These are phyloP conservation scores for Thereva unica DNA, from an alignment of 2,888 invertebrate species.

Conservation along the genomic window DNA sequence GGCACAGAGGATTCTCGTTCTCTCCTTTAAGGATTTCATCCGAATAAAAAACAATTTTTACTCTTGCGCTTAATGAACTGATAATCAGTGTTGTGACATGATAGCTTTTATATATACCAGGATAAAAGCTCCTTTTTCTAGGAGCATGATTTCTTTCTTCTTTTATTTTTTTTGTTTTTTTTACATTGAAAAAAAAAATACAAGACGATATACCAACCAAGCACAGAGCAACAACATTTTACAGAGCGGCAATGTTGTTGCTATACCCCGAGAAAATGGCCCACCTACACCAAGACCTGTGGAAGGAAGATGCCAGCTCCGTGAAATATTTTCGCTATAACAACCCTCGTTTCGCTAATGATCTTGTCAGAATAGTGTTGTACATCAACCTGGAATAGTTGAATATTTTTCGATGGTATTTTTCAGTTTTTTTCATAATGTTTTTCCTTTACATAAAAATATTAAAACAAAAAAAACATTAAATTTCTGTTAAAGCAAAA, in stretches of 20 bases:
- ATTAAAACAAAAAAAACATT: too few relatives aligned
- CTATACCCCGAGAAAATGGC: not conserved
- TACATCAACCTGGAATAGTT: constrained; percentile 4
- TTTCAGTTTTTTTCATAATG: too few relatives aligned
- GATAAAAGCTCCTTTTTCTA: too few relatives aligned
- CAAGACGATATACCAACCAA: too few relatives aligned
- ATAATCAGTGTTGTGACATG: constrained; percentile 27
- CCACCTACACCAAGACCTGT: constrained; percentile 5
- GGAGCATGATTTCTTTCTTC: too few relatives aligned
- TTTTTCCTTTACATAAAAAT: too few relatives aligned
- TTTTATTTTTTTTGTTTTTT: too few relatives aligned
- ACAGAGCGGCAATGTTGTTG: not conserved
- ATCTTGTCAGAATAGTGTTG: constrained; percentile 26
- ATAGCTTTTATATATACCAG: constrained; percentile 12
- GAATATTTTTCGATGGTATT: not conserved
- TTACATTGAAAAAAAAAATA: too few relatives aligned
- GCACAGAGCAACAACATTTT: not conserved
- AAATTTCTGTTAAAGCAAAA: too few relatives aligned
- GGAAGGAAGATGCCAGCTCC: constrained; percentile 15
- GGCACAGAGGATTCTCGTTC: too few relatives aligned
- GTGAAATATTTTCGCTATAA: constrained; percentile 20
- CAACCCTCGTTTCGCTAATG: constrained; percentile 27
- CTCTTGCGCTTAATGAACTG: constrained; percentile 25
- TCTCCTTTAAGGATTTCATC: too few relatives aligned
- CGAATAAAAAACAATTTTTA: constrained; percentile 1